Conservation (phyloP, 1,140 invertebrate genomes). For the Phortica variegata region DNA sequence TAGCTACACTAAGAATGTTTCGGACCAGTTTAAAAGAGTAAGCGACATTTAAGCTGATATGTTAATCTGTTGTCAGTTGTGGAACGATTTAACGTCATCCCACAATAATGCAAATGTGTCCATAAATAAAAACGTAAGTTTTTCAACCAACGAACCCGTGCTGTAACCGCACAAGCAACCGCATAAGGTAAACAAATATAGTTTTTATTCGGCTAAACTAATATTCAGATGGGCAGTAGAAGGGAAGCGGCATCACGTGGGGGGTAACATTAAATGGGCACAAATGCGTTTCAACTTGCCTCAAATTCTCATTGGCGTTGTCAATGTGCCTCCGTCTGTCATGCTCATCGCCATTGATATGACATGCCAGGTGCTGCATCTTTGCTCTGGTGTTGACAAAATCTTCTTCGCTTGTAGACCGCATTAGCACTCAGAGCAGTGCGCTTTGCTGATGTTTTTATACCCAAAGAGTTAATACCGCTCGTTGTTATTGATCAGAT, state of each 20-base stretch:
- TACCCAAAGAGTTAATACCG: too few relatives aligned
- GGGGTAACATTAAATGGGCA: constrained; percentile 33
- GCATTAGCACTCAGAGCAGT: constrained; percentile 30
- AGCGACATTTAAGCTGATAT: constrained; percentile 44
- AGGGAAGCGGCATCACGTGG: too few relatives aligned
- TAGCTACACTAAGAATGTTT: background rate
- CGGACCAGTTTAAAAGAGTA: background rate
- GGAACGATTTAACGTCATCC: constrained; percentile 38
- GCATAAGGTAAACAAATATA: background rate
- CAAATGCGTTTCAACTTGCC: constrained; percentile 53
- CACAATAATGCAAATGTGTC: constrained; percentile 34
- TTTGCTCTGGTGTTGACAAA: constrained; percentile 5
- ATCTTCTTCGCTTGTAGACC: constrained; percentile 4
- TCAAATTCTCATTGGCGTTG: constrained; percentile 55
- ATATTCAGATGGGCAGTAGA: too few relatives aligned
- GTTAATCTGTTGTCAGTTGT: constrained; percentile 47
- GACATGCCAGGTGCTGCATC: constrained; percentile 46
- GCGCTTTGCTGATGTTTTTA: too few relatives aligned
- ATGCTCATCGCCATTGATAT: constrained; percentile 31
- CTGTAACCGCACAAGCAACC: background rate
- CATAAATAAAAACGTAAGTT: constrained; percentile 5
- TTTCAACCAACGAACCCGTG: constrained; percentile 10
- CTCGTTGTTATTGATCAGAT: too few relatives aligned
- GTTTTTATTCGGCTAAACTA: background rate
- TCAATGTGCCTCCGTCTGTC: constrained; percentile 27